phyloP scores from a whole-genome alignment of 2,888 invertebrate genomes.

The Agrotis segetum region DNA sequence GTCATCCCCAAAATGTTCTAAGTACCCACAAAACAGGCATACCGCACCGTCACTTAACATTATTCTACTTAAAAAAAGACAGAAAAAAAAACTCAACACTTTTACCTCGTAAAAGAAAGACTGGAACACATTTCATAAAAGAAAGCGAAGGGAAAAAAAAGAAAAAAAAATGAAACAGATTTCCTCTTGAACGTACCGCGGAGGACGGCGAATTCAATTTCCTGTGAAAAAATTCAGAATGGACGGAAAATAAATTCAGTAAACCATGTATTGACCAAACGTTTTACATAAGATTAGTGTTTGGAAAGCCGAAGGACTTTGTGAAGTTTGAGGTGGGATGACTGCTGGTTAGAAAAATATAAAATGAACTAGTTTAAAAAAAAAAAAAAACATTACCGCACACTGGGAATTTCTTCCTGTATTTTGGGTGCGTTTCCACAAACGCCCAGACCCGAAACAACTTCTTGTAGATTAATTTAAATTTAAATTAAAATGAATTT shows the following conservation, averaged over 20 bases:
- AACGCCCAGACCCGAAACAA: too few species aligned
- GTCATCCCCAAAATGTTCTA: constrained; percentile 37
- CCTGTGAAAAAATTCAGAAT: constrained; percentile 79
- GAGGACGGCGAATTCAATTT: constrained; percentile 81
- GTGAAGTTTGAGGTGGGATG: constrained; percentile 11
- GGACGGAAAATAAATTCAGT: constrained; percentile 57
- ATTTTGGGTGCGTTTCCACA: too few species aligned
- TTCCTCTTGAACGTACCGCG: constrained; percentile 61
- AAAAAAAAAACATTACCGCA: too few species aligned
- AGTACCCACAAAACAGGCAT: constrained; percentile 40
- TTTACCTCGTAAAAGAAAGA: constrained; percentile 59
- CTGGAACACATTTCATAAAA: constrained; percentile 58
- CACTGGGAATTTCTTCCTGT: too few species aligned
- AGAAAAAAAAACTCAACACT: constrained; percentile 46
- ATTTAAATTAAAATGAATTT: too few species aligned
- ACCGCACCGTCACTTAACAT: constrained; percentile 35
- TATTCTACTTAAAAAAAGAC: constrained; percentile 42
- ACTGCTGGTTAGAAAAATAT: background rate
- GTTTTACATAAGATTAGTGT: constrained; percentile 64
- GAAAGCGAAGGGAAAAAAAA: constrained; percentile 21
- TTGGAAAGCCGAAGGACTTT: constrained; percentile 31
- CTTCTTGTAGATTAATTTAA: too few species aligned
- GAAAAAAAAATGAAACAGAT: constrained; percentile 55
- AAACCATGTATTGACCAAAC: constrained; percentile 62
- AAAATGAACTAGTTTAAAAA: constrained; percentile 1